Evolutionary conservation across 1,140 invertebrate genomes (phyloP), one percentile per base, ranked within the genome.

Genomic region (Achroia grisella): DNA sequence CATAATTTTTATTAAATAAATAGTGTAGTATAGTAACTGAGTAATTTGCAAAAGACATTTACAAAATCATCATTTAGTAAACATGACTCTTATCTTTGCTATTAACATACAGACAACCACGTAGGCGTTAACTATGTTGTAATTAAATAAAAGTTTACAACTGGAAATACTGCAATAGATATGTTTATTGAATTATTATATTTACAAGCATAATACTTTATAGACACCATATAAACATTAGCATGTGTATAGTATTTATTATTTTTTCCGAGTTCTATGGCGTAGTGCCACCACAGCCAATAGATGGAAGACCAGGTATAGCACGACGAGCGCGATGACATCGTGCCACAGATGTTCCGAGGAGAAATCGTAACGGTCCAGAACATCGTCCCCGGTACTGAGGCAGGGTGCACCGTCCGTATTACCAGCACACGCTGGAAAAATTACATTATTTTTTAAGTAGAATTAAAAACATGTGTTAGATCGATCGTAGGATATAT

Each of bases 311-410:
- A 76, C 47, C 4, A 90, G 50, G 62, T 92, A 94, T 4, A 95
- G 71, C 0, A 87, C 62, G 10, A 90, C 30, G 76, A 95, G 89
- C 0, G 89, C 89, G 13, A 88, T 61, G 10, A 95, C 83, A 68
- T 95, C 90, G 3, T 74, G 70, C 70, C 86, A 88, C 29, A 94
- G 88, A 70, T 93, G 87, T n/a, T 71, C 66, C 32, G 87, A 85
- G 0, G 87, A 74, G 72, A 95, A 95, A 72, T 92, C 91, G 61
- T 92, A 94, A 36, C 89, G 88, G 17, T 90, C 87, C 10, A 95
- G 73, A 0, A 95, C 93, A 70, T 93, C 87, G 10, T 87, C 66
- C 0, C 94, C 94, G 2, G 90, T 89, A 35, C 86, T 88, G 29
- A 95, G 75, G 59, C 94, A 96, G 0, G 93, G 92, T 12, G 91